A percentile compares a stretch with the other conserved stretches of the same genome.
Conservation (phyloP, 2,113 vertebrate species). For the Periophthalmodon schlosseri region DNA sequence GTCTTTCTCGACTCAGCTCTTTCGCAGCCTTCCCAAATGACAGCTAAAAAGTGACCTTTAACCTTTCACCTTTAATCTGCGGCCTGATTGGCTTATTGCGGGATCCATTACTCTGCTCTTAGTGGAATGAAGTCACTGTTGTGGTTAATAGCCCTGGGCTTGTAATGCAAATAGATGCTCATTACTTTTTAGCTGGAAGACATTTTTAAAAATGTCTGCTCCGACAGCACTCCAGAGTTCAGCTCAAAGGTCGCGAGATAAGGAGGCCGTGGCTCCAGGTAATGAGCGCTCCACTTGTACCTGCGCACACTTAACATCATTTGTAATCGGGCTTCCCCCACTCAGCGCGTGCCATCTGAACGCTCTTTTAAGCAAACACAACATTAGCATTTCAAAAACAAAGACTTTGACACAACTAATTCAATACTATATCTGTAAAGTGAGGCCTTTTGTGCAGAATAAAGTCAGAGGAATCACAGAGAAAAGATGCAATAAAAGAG, state of each 20-base stretch:
- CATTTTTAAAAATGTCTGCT: constrained; percentile 43
- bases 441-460: constrained; percentile 15
- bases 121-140: constrained; percentile 61
- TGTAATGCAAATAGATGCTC: constrained; percentile 65
- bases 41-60: constrained; percentile 48
- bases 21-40: constrained; percentile 50
- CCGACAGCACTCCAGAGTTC: constrained; percentile 55
- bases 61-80: constrained; percentile 41
- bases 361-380: constrained; percentile 10
- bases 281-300: constrained; percentile 51
- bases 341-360: constrained; percentile 41
- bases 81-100: constrained; percentile 41
- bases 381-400: constrained; percentile 50
- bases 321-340: constrained; percentile 35
- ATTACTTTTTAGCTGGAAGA: constrained; percentile 55
- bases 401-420: constrained; percentile 32
- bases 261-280: constrained; percentile 49
- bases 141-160: constrained; percentile 41
- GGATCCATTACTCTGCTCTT: constrained; percentile 60
- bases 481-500: constrained; percentile 15
- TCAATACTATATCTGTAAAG: constrained; percentile 39
- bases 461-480: constrained; percentile 18
- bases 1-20: constrained; percentile 63
- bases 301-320: constrained; percentile 48
- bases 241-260: constrained; percentile 52